Base-by-base conservation (phyloP, 2,113 vertebrate species). In the Turdus rufiventris region DNA sequence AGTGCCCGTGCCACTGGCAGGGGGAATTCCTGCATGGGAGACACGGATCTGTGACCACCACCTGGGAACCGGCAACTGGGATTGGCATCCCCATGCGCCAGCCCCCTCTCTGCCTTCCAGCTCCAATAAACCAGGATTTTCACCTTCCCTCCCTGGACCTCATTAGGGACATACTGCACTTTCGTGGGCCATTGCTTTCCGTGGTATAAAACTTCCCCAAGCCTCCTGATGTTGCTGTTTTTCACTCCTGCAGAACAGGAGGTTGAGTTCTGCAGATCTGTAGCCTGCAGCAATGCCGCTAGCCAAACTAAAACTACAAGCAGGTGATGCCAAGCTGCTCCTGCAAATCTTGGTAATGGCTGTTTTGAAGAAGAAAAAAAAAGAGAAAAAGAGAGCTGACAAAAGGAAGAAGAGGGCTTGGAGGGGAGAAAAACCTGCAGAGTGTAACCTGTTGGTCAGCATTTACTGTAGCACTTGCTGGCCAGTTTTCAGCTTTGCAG, bases 1-100 rank as follows among this genome's bases (percentile, higher is more conserved):
- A 0, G 99, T 99, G 82, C 99, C 99, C 0, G 99, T 99, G 95
- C 99, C 99, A 2, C 99, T 99, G 90, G 99, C 98, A 0, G 98
- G 97, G 71, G 99, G 99, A 26, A 98, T 98, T 82, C 99, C 99
- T 99, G 98, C 2, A 23, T 20, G 66, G 40, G 78, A 90, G 38
- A 97, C 60, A 70, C 1, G 7, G 29, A 34, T 48, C 8, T 1
- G 66, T 58, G 74, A 73, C 61, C 45, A 2, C 67, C 42, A 13
- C 83, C 53, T 0, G 6, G 36, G 63, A 45, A 54, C 31, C 26
- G 5, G n/a, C 0, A 31, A 26, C 14, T 26, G 2, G 88, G 56
- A 34, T 1, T 28, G 66, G 60, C 63, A 51, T 4, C 26, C 8
- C 45, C 1, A 1, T 1, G 3, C 25, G 34, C 10, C 76, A 38